Evolutionary conservation across 2,113 vertebrate genomes (phyloP).

Genomic region (Podarcis muralis): DNA sequence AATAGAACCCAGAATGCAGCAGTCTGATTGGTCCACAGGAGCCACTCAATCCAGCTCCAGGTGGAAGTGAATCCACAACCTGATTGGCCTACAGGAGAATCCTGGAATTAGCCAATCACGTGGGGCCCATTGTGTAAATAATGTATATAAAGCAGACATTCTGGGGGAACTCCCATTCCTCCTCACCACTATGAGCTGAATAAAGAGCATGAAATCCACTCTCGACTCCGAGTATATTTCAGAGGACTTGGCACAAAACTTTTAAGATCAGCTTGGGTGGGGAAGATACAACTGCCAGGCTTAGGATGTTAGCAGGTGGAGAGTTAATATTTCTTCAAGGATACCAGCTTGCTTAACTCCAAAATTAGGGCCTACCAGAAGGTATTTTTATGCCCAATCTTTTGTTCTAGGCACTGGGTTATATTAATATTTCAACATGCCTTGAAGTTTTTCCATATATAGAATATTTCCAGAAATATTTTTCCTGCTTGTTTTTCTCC

Average conservation of each 20-base stretch:
- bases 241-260: background rate
- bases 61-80: too few relatives aligned
- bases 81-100: too few relatives aligned
- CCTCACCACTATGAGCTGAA: too few relatives aligned
- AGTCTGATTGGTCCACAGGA: too few relatives aligned
- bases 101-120: too few relatives aligned
- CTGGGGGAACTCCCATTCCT: too few relatives aligned
- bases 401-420: background rate
- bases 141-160: too few relatives aligned
- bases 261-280: background rate
- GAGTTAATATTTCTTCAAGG: background rate
- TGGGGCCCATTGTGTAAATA: too few relatives aligned
- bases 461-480: conserved; percentile 42
- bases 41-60: too few relatives aligned
- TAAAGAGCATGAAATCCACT: too few relatives aligned
- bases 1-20: too few relatives aligned
- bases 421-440: conserved; percentile 2
- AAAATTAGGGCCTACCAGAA: background rate
- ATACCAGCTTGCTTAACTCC: background rate
- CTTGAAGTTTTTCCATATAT: conserved; percentile 53
- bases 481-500: conserved; percentile 21
- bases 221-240: too few relatives aligned
- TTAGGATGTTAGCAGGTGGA: background rate
- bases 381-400: background rate
- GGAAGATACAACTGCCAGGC: background rate